Evolutionary conservation across 2,113 vertebrate genomes (phyloP).

Genomic region (Coturnix japonica): DNA sequence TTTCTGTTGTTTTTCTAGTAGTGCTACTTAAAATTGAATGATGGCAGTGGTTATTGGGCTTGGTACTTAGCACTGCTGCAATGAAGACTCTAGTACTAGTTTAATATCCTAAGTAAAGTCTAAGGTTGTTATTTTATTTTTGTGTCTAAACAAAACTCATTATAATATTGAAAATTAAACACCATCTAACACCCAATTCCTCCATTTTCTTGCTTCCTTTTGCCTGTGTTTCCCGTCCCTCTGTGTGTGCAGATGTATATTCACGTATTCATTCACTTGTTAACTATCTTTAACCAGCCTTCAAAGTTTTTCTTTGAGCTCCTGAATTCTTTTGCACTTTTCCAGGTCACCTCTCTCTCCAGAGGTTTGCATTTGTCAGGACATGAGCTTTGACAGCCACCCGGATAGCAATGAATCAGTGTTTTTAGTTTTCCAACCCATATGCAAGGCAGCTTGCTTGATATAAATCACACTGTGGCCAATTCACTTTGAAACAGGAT

Average conservation of each 20-base stretch:
- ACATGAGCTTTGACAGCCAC: conserved; percentile 51
- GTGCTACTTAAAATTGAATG: background rate
- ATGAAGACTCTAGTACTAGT: background rate
- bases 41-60: background rate
- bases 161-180: background rate
- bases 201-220: background rate
- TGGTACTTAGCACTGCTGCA: background rate
- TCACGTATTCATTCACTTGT: background rate
- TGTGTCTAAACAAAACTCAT: background rate
- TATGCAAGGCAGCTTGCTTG: conserved; percentile 73
- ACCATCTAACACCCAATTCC: background rate
- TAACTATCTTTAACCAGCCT: background rate
- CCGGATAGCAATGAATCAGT: conserved; percentile 74
- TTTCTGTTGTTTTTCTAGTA: background rate
- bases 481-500: conserved; percentile 72
- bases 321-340: background rate
- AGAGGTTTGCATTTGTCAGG: conserved; percentile 44
- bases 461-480: conserved; percentile 74
- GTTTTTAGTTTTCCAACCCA: conserved; percentile 77
- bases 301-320: background rate
- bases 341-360: conserved; percentile 33
- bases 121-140: background rate
- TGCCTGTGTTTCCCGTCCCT: background rate
- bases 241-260: no score
- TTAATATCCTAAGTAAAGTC: background rate